These are phyloP conservation scores for Lasioglossum leucozonium DNA, from an alignment of 2,888 invertebrate genomes.

Conservation along the genomic window DNA sequence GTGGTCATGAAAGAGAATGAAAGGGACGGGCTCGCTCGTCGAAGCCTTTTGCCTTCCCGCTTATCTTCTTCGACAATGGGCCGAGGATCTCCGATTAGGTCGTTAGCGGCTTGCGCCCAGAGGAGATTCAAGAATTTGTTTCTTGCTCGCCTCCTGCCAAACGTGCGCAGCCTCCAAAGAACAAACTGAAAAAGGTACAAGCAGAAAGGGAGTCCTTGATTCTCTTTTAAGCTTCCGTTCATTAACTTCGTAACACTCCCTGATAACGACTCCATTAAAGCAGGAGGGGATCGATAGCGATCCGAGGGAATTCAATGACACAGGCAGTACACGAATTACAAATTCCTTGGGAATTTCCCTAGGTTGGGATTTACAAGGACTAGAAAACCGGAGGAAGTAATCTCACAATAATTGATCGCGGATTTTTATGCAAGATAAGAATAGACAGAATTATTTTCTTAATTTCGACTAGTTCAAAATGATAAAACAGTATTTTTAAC, in stretches of 20 bases:
- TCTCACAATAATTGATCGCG: not conserved
- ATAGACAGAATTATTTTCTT: too few relatives aligned
- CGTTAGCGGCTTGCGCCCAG: constrained; percentile 58
- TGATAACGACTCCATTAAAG: not conserved
- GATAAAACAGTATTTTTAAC: not conserved
- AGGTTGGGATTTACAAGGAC: not conserved
- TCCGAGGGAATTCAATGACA: not conserved
- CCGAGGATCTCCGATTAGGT: constrained; percentile 74
- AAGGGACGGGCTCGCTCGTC: constrained; percentile 63
- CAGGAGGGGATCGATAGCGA: not conserved
- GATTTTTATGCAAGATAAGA: not conserved
- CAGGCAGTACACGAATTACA: not conserved
- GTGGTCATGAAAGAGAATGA: constrained; percentile 74
- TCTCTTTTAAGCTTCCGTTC: constrained; percentile 1
- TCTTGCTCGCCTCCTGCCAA: not conserved
- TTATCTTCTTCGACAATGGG: constrained; percentile 81
- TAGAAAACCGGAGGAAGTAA: not conserved
- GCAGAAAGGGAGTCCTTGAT: not conserved
- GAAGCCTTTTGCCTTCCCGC: constrained; percentile 72
- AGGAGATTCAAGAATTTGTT: constrained; percentile 39
- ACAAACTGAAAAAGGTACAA: not conserved
- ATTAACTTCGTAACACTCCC: not conserved
- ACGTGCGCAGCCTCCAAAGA: not conserved
- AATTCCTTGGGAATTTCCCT: not conserved
- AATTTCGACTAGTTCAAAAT: too few relatives aligned